A percentile compares a stretch with the other conserved stretches of the same genome.
These are phyloP conservation scores for Bubo scandiacus DNA, from an alignment of 2,113 vertebrate genomes.

Conservation along the genomic window DNA sequence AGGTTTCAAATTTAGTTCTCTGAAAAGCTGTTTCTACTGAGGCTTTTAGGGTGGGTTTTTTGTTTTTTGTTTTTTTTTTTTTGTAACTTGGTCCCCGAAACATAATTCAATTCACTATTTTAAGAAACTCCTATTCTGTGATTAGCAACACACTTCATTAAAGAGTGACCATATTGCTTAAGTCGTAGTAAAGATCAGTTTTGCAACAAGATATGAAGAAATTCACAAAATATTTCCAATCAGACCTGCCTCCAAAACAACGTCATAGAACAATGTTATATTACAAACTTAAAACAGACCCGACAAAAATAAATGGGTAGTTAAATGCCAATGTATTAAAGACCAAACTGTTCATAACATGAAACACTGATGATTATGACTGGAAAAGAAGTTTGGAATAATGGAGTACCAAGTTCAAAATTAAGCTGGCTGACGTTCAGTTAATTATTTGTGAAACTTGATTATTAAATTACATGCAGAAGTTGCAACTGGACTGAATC, in stretches of 20 bases:
- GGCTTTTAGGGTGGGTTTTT: neutral
- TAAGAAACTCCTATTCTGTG: neutral
- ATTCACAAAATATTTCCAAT: neutral
- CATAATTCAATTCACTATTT: neutral
- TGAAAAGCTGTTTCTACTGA: neutral
- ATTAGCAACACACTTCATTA: neutral
- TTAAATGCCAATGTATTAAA: conserved; percentile 62
- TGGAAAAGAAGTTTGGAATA: conserved; percentile 44
- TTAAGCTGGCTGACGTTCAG: neutral
- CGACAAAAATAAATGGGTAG: conserved; percentile 68
- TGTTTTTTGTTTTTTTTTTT: neutral
- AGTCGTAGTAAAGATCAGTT: neutral
- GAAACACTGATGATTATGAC: conserved; percentile 63
- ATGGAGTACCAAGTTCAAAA: neutral
- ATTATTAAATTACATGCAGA: conserved; percentile 28
- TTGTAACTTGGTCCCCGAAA: neutral
- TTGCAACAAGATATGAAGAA: conserved; percentile 5
- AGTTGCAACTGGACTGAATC: conserved; percentile 10
- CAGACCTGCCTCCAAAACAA: conserved; percentile 12
- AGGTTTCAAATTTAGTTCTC: neutral
- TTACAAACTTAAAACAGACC: conserved; percentile 65
- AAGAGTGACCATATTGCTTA: neutral
- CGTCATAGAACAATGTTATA: conserved; percentile 13
- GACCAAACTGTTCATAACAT: conserved; percentile 57
- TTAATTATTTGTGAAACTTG: conserved; percentile 14